Conservation (phyloP, 2,888 invertebrate genomes). For the Cybosia mesomella region DNA sequence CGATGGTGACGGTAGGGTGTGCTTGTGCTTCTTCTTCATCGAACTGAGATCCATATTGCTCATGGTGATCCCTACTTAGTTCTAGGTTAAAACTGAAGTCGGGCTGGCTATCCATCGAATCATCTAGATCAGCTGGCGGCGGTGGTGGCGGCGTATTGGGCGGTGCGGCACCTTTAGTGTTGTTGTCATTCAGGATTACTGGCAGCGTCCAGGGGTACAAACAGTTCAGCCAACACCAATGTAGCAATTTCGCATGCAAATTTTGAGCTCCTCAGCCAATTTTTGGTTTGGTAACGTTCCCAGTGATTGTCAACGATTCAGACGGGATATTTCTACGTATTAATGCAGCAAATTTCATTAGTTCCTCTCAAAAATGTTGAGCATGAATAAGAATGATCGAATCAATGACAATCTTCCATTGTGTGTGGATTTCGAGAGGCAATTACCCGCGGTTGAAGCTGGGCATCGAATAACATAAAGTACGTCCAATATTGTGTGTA, state of each 20-base stretch:
- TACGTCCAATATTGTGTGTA: not conserved
- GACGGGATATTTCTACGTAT: not conserved
- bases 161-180: constrained; percentile 74
- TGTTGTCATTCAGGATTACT: constrained; percentile 74
- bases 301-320: constrained; percentile 24
- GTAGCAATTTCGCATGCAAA: constrained; percentile 37
- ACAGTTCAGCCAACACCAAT: constrained; percentile 50
- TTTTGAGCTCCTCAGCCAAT: constrained; percentile 29
- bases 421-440: constrained; percentile 1
- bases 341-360: not conserved
- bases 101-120: constrained; percentile 75
- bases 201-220: constrained; percentile 71
- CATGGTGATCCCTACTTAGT: constrained; percentile 90
- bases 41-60: constrained; percentile 92
- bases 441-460: not conserved
- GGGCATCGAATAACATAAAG: not conserved
- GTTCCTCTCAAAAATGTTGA: not conserved
- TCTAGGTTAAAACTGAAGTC: constrained; percentile 90
- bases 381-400: constrained; percentile 3
- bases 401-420: constrained; percentile 20
- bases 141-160: constrained; percentile 85
- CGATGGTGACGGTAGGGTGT: constrained; percentile 73
- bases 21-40: constrained; percentile 39
- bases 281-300: constrained; percentile 20
- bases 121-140: constrained; percentile 74